Conservation (phyloP, 2,797 vertebrate species). For the Pagetopsis macropterus region DNA sequence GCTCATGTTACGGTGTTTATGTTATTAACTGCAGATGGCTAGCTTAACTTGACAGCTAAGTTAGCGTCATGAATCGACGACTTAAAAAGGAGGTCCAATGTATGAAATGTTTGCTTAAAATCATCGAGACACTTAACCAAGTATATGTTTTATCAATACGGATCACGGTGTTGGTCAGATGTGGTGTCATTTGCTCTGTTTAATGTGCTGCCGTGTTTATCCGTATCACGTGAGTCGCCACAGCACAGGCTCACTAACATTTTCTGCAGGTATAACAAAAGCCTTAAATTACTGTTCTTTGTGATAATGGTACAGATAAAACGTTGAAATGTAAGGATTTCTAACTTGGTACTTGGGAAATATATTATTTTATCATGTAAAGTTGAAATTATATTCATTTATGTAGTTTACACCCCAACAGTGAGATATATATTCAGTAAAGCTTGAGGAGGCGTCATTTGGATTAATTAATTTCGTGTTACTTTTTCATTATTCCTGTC, state of each 20-base stretch:
- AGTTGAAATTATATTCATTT: too few relatives aligned
- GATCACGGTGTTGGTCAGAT: not conserved
- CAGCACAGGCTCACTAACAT: slow-evolving; percentile 57
- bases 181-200: slow-evolving; percentile 23
- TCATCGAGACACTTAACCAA: rapidly evolving
- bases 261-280: not conserved
- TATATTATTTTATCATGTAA: not conserved
- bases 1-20: slow-evolving; percentile 5
- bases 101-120: not conserved
- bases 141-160: not conserved
- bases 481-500: not conserved
- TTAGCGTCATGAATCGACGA: slow-evolving; percentile 32
- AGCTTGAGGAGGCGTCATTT: not conserved
- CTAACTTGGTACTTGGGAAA: not conserved
- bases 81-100: not conserved
- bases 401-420: not conserved
- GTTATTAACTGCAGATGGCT: slow-evolving; percentile 23
- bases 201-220: slow-evolving; percentile 41
- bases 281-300: not conserved
- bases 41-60: slow-evolving; percentile 73
- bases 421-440: not conserved
- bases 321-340: not conserved
- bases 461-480: not conserved
- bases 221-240: slow-evolving; percentile 76
- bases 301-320: not conserved